Evolutionary conservation across 2,113 vertebrate species (phyloP).

Genomic region (Macheiramphus alcinus): DNA sequence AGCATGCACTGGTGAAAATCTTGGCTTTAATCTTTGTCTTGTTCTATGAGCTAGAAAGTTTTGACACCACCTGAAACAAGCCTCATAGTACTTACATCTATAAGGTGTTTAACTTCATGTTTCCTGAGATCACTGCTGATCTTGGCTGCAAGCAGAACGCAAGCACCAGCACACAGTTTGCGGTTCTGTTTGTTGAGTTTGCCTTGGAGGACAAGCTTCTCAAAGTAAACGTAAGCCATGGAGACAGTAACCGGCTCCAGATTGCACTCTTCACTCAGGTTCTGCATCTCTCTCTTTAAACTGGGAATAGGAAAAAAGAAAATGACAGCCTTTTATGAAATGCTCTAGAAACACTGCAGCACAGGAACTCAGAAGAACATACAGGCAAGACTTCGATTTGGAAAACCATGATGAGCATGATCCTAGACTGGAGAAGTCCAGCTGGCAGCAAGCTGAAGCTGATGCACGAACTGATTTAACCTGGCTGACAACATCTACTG

Average conservation of each 20-base stretch:
- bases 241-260: constrained; percentile 91
- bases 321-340: not conserved
- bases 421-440: not conserved
- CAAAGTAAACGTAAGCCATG: constrained; percentile 97
- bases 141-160: constrained; percentile 93
- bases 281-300: constrained; percentile 91
- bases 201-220: constrained; percentile 95
- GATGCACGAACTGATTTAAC: not conserved
- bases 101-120: constrained; percentile 92
- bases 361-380: not conserved
- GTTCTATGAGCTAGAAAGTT: not conserved
- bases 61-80: not conserved
- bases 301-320: constrained; percentile 60
- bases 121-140: constrained; percentile 98
- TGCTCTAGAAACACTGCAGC: not conserved
- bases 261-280: constrained; percentile 84
- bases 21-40: not conserved
- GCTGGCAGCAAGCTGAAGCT: constrained; percentile 1
- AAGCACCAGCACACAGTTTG: constrained; percentile 93
- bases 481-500: not conserved
- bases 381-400: not conserved
- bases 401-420: not conserved
- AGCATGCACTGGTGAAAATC: not conserved
- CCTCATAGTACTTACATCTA: constrained; percentile 83
- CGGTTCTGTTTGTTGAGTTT: constrained; percentile 97